Base-by-base conservation (phyloP, 2,888 invertebrate genomes). In the Pyrrhia umbra region DNA sequence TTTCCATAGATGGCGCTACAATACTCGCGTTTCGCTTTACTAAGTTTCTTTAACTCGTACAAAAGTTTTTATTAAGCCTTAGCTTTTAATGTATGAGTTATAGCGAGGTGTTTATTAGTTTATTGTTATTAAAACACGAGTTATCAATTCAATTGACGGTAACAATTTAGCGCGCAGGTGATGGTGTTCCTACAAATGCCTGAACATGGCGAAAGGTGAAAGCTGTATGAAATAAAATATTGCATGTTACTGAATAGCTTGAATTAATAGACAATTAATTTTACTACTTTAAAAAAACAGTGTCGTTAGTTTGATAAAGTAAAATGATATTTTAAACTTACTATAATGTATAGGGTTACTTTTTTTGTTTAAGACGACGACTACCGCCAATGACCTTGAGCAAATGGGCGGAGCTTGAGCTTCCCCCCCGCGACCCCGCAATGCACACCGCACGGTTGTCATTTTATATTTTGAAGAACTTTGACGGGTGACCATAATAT, bases 231-330 rank as follows among this genome's bases (percentile, higher is more conserved):
- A 39, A 58, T 49, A 50, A 69, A 54, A 46, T 46, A 62, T 49
- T 18, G 27, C 46, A 10, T 50, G 54, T 52, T 54, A 50, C 49
- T 18, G 39, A 68, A 69, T 75, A 46, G 49, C 61, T 60, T 46
- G 77, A 54, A 76, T 71, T 63, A 71, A 71, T 76, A 45, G 39
- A 4, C 63, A 52, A 54, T 75, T 62, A 57, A 54, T 75, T 70
- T 57, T 49, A 57, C 40, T 57, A 43, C 34, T 47, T 46, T 34
- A 50, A 45, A 37, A n/a, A 45, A 73, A 73, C 20, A 43, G 6
- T 42, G 16, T 57, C 42, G 68, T 57, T 27, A 21, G n/a, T 65
- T 47, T 42, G 1, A 40, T 62, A 34, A 63, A 46, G 18, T 71
- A 30, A 72, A 23, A 46, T 34, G 27, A 46, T 27, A 45, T 23